Conservation (phyloP, 1,140 invertebrate genomes). For the Brachionus manjavacas region DNA sequence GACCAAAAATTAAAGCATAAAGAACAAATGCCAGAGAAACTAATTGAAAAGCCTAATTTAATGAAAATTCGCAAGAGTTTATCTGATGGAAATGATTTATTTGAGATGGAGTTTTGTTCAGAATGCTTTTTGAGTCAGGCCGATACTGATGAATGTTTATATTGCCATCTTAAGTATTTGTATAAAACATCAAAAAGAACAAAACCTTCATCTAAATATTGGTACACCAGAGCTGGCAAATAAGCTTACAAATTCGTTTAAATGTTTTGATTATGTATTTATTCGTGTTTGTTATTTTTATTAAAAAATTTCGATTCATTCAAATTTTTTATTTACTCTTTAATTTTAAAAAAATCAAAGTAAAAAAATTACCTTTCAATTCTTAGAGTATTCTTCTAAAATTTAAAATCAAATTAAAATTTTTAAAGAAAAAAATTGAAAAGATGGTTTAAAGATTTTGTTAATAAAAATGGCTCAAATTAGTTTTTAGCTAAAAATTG, state of each 20-base stretch:
- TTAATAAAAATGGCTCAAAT: no score
- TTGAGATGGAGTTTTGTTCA: slow-evolving; percentile 6
- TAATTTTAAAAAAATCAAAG: no score
- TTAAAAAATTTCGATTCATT: not conserved
- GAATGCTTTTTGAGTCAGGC: not conserved
- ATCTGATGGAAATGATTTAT: not conserved
- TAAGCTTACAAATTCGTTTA: not conserved
- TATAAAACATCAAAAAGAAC: not conserved
- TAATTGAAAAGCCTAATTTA: not conserved
- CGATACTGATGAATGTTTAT: not conserved
- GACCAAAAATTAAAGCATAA: not conserved
- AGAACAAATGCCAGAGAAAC: not conserved
- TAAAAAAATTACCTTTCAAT: no score
- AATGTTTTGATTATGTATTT: not conserved
- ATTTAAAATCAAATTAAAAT: no score
- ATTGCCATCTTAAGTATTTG: not conserved
- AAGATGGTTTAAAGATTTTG: no score
- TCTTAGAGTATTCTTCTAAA: no score
- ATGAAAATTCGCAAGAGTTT: not conserved
- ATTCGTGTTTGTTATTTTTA: not conserved
- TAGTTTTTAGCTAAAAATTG: no score
- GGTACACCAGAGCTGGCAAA: slow-evolving; percentile 1
- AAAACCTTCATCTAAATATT: slow-evolving; percentile 33
- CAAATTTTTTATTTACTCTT: not conserved
- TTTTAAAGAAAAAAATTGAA: no score